Percentiles rank a stretch among this genome's conserved stretches.
These are phyloP conservation scores for Staurois parvus DNA, from an alignment of 2,797 vertebrate species.

Conservation along the genomic window DNA sequence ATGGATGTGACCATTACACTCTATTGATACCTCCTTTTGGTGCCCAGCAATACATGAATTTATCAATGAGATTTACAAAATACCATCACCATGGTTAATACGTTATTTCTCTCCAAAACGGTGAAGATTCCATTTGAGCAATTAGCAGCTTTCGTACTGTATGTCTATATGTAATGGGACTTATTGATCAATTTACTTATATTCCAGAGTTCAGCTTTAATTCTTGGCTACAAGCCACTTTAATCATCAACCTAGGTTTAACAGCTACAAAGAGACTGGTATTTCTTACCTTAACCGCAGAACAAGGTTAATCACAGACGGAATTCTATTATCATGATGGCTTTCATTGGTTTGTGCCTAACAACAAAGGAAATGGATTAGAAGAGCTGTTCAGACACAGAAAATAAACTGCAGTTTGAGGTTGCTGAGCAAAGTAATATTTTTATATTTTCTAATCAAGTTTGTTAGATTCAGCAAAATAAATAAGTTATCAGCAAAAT, in stretches of 20 bases:
- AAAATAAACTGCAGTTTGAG: neutral
- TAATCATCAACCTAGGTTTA: neutral
- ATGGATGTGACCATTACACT: no score
- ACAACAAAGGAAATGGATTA: constrained; percentile 56
- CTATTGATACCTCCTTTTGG: no score
- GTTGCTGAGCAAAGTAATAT: constrained; percentile 4
- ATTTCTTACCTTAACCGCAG: constrained; percentile 92
- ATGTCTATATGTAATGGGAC: no score
- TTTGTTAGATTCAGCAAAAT: neutral
- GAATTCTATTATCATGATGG: constrained; percentile 78
- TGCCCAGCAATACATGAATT: no score
- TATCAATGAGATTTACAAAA: no score
- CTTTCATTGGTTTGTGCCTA: constrained; percentile 86
- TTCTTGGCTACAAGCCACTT: neutral
- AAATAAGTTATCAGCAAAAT: neutral
- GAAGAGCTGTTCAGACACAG: neutral
- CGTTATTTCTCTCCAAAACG: no score
- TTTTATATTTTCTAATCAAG: neutral
- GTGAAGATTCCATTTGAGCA: no score
- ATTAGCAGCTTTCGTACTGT: no score
- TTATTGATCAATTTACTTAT: no score
- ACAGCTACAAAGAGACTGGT: neutral
- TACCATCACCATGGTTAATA: no score
- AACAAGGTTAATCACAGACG: constrained; percentile 92
- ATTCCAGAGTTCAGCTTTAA: no score